Conservation (phyloP, 2,113 vertebrate genomes). For the Rhegmatorhina hoffmannsi region DNA sequence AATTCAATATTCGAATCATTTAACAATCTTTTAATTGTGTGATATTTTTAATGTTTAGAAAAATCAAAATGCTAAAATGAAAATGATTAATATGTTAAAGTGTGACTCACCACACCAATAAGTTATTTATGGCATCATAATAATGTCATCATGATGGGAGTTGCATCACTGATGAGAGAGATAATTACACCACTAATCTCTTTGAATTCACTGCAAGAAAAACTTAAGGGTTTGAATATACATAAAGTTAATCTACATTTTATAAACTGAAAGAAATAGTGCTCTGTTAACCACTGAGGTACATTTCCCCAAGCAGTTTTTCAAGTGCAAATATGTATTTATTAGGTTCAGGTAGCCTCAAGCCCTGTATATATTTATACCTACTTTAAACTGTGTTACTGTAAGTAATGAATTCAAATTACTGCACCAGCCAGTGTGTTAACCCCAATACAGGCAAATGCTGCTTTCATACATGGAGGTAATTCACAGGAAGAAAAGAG, state of each 20-base stretch:
- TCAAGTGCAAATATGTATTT: background rate
- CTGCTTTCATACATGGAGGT: background rate
- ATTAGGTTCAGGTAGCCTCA: background rate
- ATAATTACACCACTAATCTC: slow-evolving; percentile 1
- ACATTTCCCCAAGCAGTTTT: background rate
- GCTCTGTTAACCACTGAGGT: background rate
- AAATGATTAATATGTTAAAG: background rate
- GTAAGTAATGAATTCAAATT: background rate
- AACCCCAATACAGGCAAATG: background rate
- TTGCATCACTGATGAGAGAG: background rate
- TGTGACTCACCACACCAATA: background rate
- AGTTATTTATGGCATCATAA: background rate
- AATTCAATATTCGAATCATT: background rate
- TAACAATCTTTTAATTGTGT: background rate
- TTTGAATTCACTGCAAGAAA: background rate
- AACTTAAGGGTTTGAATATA: background rate
- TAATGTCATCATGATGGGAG: background rate
- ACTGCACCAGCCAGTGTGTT: background rate
- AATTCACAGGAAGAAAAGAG: background rate
- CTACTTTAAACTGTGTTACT: background rate
- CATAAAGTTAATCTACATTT: background rate
- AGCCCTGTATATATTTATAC: background rate
- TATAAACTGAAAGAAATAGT: background rate
- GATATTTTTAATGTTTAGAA: background rate
- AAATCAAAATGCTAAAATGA: background rate